A percentile compares a stretch with the other conserved stretches of the same genome.
Conservation (phyloP, 30 jellyfish, hydroid and myxozoan species). For the Chrysaora quinquecirrha region DNA sequence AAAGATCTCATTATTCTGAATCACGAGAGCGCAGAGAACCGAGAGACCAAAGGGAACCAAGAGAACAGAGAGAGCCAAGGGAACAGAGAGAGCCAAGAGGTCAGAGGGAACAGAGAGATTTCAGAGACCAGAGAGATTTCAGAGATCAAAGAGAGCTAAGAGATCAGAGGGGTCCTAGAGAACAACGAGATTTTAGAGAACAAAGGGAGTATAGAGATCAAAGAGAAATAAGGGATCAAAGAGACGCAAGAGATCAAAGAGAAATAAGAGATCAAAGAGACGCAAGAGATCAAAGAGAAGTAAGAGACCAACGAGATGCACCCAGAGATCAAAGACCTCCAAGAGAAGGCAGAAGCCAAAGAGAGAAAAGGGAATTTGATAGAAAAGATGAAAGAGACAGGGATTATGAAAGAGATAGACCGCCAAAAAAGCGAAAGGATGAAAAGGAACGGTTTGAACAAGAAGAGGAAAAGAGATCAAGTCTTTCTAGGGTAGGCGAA, state of each 20-base stretch:
- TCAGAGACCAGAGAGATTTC: no score
- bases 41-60: constrained; percentile 39
- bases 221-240: no score
- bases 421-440: constrained; percentile 66
- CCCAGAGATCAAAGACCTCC: constrained; percentile 51
- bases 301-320: constrained; percentile 38
- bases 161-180: no score
- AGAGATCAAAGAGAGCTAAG: no score
- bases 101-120: no score
- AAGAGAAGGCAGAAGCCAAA: constrained; percentile 52
- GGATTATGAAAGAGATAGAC: constrained; percentile 60
- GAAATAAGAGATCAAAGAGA: no score
- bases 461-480: constrained; percentile 39
- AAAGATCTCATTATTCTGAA: no score
- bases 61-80: constrained; percentile 51
- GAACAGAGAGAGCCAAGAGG: no score
- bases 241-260: no score
- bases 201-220: constrained; percentile 6
- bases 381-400: constrained; percentile 67
- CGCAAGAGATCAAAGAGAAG: no score
- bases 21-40: constrained; percentile 23
- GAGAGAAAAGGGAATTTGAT: constrained; percentile 58
- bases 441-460: constrained; percentile 58
- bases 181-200: constrained; percentile 34
- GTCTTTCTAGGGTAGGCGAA: constrained; percentile 37